Evolutionary conservation across 2,113 vertebrate species (phyloP).

Genomic region (Eudyptes chrysolophus): DNA sequence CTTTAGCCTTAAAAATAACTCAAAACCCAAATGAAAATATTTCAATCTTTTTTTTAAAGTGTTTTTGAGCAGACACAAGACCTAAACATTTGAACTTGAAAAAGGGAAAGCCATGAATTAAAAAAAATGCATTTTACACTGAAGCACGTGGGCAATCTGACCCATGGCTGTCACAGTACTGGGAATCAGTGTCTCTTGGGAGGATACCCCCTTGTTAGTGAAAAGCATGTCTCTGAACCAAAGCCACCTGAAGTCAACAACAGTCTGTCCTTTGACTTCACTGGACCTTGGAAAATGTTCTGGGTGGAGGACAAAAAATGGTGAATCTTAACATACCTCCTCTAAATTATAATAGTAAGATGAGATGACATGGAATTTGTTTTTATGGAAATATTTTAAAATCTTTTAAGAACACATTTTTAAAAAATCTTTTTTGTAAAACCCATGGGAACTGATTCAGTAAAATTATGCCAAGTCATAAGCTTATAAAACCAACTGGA

Average conservation of each 20-base stretch:
- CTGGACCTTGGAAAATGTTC: not conserved
- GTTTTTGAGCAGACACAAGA: not conserved
- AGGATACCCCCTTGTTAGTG: not conserved
- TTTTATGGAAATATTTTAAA: not conserved
- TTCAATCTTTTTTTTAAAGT: not conserved
- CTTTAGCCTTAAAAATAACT: not conserved
- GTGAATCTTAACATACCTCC: not conserved
- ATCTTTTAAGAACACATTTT: not conserved
- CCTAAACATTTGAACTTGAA: not conserved
- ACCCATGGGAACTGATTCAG: not conserved
- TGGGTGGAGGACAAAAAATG: not conserved
- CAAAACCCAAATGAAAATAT: not conserved
- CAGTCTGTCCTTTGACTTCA: not conserved
- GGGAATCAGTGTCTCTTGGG: not conserved
- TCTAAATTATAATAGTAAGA: not conserved
- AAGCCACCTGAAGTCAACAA: not conserved
- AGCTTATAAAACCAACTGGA: not conserved
- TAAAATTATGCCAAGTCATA: not conserved
- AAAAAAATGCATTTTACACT: not conserved
- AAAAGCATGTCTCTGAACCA: not conserved
- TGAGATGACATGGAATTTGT: not conserved
- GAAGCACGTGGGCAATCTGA: not conserved
- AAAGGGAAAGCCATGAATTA: not conserved
- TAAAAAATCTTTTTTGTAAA: not conserved
- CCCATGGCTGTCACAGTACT: not conserved